A percentile compares a stretch with the other conserved stretches of the same genome.
phyloP scores from a whole-genome alignment of 2,888 invertebrate species.

The Thereva unica region DNA sequence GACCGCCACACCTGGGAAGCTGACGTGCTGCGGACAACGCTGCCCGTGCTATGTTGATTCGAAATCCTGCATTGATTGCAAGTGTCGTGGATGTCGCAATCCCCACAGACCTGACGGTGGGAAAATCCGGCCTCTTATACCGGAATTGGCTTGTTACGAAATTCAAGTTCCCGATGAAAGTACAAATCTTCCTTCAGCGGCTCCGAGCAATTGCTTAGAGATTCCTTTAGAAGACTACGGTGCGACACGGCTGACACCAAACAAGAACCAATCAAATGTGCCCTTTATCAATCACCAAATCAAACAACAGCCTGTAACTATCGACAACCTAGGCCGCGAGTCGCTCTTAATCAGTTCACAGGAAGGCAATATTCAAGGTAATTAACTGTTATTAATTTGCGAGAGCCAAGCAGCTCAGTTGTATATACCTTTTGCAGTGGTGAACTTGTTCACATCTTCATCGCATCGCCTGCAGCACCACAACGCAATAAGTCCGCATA shows the following conservation, averaged over 20 bases:
- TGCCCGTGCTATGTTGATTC: constrained; percentile 93
- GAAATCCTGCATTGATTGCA: constrained; percentile 86
- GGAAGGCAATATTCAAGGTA: constrained; percentile 54
- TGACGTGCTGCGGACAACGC: constrained; percentile 91
- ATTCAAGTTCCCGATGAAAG: constrained; percentile 55
- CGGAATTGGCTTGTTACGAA: constrained; percentile 68
- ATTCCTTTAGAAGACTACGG: constrained; percentile 24
- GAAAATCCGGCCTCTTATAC: constrained; percentile 71
- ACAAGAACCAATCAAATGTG: constrained; percentile 9
- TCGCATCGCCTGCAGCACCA: constrained; percentile 2
- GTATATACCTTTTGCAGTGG: constrained; percentile 49
- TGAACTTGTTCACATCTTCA: constrained; percentile 36
- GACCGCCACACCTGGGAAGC: constrained; percentile 83
- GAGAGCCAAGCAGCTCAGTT: constrained; percentile 42
- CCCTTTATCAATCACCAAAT: constrained; percentile 32
- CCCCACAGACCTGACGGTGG: constrained; percentile 82
- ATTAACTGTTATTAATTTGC: constrained; percentile 16
- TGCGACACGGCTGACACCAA: constrained; percentile 1
- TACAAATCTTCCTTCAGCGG: constrained; percentile 43
- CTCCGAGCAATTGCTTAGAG: constrained; percentile 17
- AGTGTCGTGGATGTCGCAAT: constrained; percentile 91
- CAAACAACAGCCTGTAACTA: constrained; percentile 18
- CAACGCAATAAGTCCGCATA: constrained; percentile 19
- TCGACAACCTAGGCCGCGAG: constrained; percentile 50
- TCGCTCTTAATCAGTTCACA: constrained; percentile 53